These are phyloP conservation scores for Nesometra sesokonis DNA, from an alignment of 35 echinoderm and acorn worm species.

Conservation along the genomic window DNA sequence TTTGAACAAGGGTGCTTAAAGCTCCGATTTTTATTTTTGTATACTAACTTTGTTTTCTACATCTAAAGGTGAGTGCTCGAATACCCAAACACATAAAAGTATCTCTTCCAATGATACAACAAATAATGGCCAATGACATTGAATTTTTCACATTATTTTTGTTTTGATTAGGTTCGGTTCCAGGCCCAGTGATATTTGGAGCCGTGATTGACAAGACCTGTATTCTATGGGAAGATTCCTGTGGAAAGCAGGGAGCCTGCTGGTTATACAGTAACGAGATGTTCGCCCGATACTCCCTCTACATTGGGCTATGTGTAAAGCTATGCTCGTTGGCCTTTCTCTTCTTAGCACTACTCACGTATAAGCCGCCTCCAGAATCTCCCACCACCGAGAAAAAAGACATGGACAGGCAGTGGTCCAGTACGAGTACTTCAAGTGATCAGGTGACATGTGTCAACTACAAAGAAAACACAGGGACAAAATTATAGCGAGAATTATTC, in stretches of 20 bases:
- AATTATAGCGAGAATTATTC: background rate
- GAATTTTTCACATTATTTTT: background rate
- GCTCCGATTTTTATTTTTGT: too few relatives aligned
- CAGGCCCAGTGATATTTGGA: constrained; percentile 59
- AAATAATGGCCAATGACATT: background rate
- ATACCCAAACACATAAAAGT: too few relatives aligned
- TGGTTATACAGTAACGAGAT: constrained; percentile 63
- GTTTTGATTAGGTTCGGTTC: constrained; percentile 40
- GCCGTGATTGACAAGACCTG: constrained; percentile 64
- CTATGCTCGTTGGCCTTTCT: background rate
- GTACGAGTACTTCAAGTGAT: background rate
- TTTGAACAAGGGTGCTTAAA: too few relatives aligned
- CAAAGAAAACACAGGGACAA: background rate
- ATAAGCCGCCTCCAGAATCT: background rate
- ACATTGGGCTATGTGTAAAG: background rate
- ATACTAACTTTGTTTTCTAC: too few relatives aligned
- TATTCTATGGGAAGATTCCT: constrained; percentile 52
- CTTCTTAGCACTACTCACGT: background rate
- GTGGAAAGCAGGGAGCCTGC: constrained; percentile 36
- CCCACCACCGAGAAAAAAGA: background rate
- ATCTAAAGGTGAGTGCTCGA: too few relatives aligned
- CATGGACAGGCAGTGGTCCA: background rate
- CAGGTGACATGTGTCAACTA: background rate
- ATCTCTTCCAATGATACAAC: too few relatives aligned
- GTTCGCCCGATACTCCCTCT: constrained; percentile 13